These are phyloP conservation scores for Antheraea yamamai DNA, from an alignment of 2,888 invertebrate species.

Conservation along the genomic window DNA sequence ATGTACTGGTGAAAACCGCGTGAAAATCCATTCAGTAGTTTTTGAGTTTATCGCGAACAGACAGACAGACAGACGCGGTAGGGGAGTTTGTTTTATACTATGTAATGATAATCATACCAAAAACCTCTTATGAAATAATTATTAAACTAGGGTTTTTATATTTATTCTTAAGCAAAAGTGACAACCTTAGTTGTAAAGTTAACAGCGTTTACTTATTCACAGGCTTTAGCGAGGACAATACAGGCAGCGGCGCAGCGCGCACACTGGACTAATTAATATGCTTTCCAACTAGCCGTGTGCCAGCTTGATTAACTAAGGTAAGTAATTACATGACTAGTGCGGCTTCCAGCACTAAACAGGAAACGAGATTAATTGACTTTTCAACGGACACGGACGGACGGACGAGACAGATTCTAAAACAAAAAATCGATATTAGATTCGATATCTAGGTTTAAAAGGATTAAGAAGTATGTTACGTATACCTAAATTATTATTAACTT, in stretches of 20 bases:
- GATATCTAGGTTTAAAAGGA: too few relatives aligned
- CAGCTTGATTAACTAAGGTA: constrained; percentile 28
- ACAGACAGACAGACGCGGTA: too few relatives aligned
- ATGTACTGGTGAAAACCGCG: too few relatives aligned
- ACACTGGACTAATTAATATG: constrained; percentile 64
- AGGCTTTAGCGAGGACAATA: constrained; percentile 62
- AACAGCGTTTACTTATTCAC: constrained; percentile 75
- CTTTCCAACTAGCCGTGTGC: constrained; percentile 45
- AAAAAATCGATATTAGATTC: too few relatives aligned
- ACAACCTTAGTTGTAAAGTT: constrained; percentile 58
- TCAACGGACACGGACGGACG: too few relatives aligned
- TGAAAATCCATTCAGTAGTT: too few relatives aligned
- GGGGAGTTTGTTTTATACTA: too few relatives aligned
- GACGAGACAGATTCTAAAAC: background rate
- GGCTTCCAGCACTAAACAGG: constrained; percentile 17
- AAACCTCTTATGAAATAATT: too few relatives aligned
- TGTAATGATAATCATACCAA: too few relatives aligned
- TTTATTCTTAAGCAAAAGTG: constrained; percentile 21
- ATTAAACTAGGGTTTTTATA: background rate
- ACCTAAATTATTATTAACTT: too few relatives aligned
- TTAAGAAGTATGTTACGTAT: too few relatives aligned
- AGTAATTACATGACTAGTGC: constrained; percentile 39
- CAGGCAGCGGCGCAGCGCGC: constrained; percentile 54
- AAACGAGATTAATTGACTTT: constrained; percentile 8
- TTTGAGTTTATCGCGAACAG: too few relatives aligned